phyloP scores from a whole-genome alignment of 2,797 vertebrate genomes.

The Naso thynnoides region DNA sequence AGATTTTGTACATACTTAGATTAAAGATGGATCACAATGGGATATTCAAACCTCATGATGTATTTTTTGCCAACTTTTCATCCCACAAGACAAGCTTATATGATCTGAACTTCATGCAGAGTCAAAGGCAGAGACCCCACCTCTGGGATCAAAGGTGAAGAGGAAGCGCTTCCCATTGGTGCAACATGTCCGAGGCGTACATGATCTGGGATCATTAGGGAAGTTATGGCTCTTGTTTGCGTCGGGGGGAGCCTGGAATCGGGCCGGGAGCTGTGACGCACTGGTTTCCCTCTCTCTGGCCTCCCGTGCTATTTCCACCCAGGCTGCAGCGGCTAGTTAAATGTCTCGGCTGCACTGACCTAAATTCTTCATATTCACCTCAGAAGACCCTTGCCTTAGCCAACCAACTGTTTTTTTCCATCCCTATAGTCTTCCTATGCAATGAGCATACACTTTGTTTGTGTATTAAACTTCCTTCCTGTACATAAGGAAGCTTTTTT shows the following conservation, averaged over 20 bases:
- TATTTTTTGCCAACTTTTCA: constrained; percentile 2
- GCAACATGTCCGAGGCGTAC: constrained; percentile 62
- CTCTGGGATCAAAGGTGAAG: constrained; percentile 64
- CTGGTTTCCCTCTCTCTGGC: constrained; percentile 79
- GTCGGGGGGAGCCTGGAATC: constrained; percentile 61
- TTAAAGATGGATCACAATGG: constrained; percentile 28
- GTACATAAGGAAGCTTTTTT: constrained; percentile 73
- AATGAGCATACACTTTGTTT: constrained; percentile 73
- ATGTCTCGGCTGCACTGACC: constrained; percentile 83
- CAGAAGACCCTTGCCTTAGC: constrained; percentile 81
- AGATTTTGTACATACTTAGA: constrained; percentile 43
- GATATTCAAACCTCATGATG: constrained; percentile 20
- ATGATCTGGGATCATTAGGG: constrained; percentile 78
- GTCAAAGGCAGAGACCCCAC: constrained; percentile 61
- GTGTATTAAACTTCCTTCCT: constrained; percentile 76
- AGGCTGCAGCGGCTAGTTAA: constrained; percentile 79
- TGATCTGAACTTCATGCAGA: constrained; percentile 22
- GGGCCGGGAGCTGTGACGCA: constrained; percentile 75
- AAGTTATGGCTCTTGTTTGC: constrained; percentile 82
- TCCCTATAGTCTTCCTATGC: constrained; percentile 41
- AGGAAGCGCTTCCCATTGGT: constrained; percentile 66
- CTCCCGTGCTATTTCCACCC: constrained; percentile 83
- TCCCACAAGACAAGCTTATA: constrained; percentile 1
- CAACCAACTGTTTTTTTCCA: constrained; percentile 45
- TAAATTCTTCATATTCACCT: constrained; percentile 87